Evolutionary conservation across 30 jellyfish, hydroid and myxozoan species (phyloP).

Genomic region (Turritopsis rubra): DNA sequence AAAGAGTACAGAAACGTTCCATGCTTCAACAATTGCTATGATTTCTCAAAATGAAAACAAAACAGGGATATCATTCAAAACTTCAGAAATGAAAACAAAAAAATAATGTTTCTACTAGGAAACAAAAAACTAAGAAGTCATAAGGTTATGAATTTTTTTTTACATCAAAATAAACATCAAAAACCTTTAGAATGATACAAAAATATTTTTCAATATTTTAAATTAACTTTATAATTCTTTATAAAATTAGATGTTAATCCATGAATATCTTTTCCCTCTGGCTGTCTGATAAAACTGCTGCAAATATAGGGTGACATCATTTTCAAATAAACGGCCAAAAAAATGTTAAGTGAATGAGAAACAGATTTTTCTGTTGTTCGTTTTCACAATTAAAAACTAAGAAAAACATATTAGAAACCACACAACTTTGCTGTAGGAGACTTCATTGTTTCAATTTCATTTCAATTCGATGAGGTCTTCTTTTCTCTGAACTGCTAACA

Average conservation of each 20-base stretch:
- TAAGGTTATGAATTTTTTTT: background rate
- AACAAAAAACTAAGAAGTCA: background rate
- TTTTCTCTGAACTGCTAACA: too few species aligned
- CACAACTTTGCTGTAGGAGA: too few species aligned
- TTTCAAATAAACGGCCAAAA: too few species aligned
- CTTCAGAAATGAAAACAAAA: background rate
- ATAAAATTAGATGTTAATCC: background rate
- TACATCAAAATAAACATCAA: background rate
- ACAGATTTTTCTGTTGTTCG: too few species aligned
- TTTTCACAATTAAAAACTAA: too few species aligned
- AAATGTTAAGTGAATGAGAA: too few species aligned
- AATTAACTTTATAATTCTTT: background rate
- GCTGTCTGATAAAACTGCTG: too few species aligned
- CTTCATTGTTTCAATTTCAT: too few species aligned
- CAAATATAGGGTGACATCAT: too few species aligned
- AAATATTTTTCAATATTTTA: background rate
- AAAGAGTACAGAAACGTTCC: background rate
- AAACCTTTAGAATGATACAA: background rate
- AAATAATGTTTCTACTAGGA: background rate
- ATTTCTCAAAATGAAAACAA: background rate
- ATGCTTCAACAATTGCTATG: background rate
- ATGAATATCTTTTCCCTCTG: background rate
- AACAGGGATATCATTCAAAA: background rate
- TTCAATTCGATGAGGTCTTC: too few species aligned
- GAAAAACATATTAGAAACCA: too few species aligned